These are phyloP conservation scores for Nyctereutes procyonoides DNA, from an alignment of 2,113 vertebrate genomes.

Conservation along the genomic window DNA sequence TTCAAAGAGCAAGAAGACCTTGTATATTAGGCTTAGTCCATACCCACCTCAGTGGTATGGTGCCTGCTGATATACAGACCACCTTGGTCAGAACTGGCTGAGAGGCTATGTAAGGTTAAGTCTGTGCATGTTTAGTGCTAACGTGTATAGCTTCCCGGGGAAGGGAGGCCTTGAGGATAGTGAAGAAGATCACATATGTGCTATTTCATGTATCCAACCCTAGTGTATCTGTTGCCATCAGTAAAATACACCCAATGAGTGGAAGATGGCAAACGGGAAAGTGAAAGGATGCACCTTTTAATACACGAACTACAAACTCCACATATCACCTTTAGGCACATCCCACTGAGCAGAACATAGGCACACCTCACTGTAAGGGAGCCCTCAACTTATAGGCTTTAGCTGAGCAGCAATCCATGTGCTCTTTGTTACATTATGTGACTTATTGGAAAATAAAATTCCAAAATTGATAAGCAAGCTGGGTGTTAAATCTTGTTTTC, in stretches of 20 bases:
- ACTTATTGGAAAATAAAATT: neutral
- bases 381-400: neutral
- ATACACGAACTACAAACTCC: neutral
- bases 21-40: neutral
- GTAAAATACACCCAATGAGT: neutral
- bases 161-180: neutral
- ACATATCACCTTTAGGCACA: neutral
- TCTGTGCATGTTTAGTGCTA: too few species aligned
- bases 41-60: neutral
- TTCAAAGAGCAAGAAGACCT: neutral
- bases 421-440: neutral
- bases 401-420: neutral
- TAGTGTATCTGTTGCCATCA: fast-evolving
- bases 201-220: neutral
- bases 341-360: neutral
- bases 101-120: neutral
- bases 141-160: neutral
- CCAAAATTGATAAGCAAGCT: neutral
- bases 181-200: fast-evolving
- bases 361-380: neutral
- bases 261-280: neutral
- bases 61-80: neutral
- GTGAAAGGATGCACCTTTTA: too few species aligned
- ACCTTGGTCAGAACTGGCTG: neutral
- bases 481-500: neutral